Conservation (phyloP, 2,888 invertebrate genomes). For the Oxycera nigricornis region DNA sequence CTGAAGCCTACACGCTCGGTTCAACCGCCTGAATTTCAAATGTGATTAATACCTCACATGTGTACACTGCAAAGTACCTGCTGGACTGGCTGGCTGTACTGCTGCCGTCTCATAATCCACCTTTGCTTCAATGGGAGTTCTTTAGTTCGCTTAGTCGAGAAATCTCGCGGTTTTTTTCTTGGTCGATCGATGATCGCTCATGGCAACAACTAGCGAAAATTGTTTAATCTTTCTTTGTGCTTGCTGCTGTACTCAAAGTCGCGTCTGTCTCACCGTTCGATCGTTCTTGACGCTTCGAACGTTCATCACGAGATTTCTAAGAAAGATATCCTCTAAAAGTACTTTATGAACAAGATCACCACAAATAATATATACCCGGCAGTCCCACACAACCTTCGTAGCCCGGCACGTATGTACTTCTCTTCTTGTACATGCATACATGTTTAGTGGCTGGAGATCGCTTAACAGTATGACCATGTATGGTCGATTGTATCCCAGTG, state of each 20-base stretch:
- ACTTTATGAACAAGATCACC: conserved; percentile 31
- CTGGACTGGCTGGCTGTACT: background rate
- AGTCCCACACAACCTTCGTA: too few species aligned
- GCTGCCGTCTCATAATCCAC: background rate
- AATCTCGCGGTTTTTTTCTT: too few species aligned
- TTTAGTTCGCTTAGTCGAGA: too few species aligned
- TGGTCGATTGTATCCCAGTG: conserved; percentile 19
- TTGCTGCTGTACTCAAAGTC: too few species aligned
- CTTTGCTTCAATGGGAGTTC: conserved; percentile 4
- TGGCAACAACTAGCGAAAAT: too few species aligned
- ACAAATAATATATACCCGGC: background rate
- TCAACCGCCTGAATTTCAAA: conserved; percentile 39
- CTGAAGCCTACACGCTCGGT: conserved; percentile 33
- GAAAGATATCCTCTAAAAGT: conserved; percentile 41
- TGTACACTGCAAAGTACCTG: conserved; percentile 9
- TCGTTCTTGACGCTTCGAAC: conserved; percentile 11
- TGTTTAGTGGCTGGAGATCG: background rate
- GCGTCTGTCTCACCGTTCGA: too few species aligned
- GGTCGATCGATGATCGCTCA: too few species aligned
- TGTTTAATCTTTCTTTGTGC: too few species aligned
- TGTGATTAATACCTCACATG: conserved; percentile 38
- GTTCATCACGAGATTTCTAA: conserved; percentile 37
- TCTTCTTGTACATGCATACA: too few species aligned
- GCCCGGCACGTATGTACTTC: too few species aligned
- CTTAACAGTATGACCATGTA: conserved; percentile 33